Conservation (phyloP, 2,888 invertebrate genomes). For the Drosophila mettleri region DNA sequence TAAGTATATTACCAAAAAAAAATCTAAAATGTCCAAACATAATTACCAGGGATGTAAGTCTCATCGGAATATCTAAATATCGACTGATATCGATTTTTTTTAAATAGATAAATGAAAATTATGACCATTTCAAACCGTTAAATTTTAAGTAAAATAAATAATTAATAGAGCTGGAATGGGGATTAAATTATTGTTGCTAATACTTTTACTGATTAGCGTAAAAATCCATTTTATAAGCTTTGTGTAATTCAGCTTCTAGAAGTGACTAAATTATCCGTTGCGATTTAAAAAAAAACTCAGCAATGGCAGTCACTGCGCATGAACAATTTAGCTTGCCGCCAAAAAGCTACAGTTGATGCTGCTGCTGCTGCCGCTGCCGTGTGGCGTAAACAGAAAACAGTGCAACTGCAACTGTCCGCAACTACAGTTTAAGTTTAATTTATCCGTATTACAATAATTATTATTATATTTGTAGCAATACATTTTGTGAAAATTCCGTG, state of each 20-base stretch:
- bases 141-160: too few relatives aligned
- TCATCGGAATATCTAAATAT: conserved; percentile 18
- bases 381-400: conserved; percentile 69
- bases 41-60: conserved; percentile 32
- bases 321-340: conserved; percentile 66
- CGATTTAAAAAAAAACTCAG: conserved; percentile 24
- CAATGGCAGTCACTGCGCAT: conserved; percentile 55
- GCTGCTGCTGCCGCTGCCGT: conserved; percentile 23
- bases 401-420: conserved; percentile 75
- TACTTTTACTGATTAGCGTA: not conserved
- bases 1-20: not conserved
- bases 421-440: conserved; percentile 28
- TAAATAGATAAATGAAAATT: not conserved
- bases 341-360: conserved; percentile 47
- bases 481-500: conserved; percentile 33
- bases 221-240: conserved; percentile 22
- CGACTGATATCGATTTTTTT: conserved; percentile 16
- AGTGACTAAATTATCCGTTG: conserved; percentile 20
- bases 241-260: conserved; percentile 20
- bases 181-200: too few relatives aligned
- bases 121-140: too few relatives aligned
- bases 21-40: not conserved
- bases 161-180: not conserved
- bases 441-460: conserved; percentile 1
- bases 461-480: conserved; percentile 22